Conservation (phyloP, 2,888 invertebrate genomes). For the Nesidiocoris tenuis region DNA sequence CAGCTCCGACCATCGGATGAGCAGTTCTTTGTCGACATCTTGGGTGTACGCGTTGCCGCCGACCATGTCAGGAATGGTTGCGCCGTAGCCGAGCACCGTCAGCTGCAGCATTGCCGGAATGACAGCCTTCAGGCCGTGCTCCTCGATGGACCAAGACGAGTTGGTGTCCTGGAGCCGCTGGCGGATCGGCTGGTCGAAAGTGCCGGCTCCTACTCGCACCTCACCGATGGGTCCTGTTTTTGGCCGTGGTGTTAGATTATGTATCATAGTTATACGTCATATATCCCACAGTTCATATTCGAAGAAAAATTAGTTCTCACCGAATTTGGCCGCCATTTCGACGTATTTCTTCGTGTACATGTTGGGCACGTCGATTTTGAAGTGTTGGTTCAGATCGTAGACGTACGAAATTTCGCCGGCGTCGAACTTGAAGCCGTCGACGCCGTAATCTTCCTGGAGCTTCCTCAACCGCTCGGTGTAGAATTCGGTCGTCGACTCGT, state of each 20-base stretch:
- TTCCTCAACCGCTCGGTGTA: conserved; percentile 58
- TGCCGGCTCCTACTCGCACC: conserved; percentile 69
- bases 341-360: conserved; percentile 62
- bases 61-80: conserved; percentile 78
- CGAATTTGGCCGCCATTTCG: conserved; percentile 60
- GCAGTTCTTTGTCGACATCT: conserved; percentile 63
- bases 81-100: conserved; percentile 67
- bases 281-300: no score
- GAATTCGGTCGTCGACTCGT: conserved; percentile 55
- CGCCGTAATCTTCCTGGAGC: conserved; percentile 63
- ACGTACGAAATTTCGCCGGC: conserved; percentile 64
- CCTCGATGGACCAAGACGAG: conserved; percentile 64
- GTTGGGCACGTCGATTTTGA: conserved; percentile 57
- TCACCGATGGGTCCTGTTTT: conserved; percentile 61
- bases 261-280: no score
- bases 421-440: conserved; percentile 78
- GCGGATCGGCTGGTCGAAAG: conserved; percentile 70
- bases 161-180: conserved; percentile 78
- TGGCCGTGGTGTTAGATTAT: not conserved
- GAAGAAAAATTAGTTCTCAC: no score
- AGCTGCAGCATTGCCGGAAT: conserved; percentile 69
- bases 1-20: conserved; percentile 76
- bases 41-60: conserved; percentile 67
- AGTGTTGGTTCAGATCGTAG: conserved; percentile 23
- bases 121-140: conserved; percentile 70